Base-by-base conservation (phyloP, 2,888 invertebrate species). In the Craniophora ligustri region DNA sequence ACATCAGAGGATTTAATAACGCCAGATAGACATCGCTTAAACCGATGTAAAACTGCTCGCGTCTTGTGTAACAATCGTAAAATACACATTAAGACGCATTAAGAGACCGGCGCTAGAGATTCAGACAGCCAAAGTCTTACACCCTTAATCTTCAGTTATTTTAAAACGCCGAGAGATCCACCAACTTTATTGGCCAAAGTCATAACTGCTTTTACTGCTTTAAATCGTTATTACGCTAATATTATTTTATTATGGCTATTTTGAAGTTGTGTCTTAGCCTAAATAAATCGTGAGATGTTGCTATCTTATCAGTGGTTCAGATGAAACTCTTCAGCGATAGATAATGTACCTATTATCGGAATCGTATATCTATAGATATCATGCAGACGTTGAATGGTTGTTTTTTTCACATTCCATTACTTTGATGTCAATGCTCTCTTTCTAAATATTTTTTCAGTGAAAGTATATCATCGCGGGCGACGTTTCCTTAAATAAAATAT, bases 51-150 rank as follows among this genome's bases (percentile, higher is more conserved):
- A 91, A 92, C 86, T 87, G 89, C 86, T 84, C 84, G 84, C 86
- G 81, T 90, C 89, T 92, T 92, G 89, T 91, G 92, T 89, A 92
- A 92, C 89, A 87, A 88, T 89, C 92, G 89, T 93, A 93, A 93
- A 93, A 92, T 91, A 83, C 89, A 89, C 92, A 92, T 92, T 93
- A 93, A 91, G 90, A 85, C 84, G 92, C 93, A 92, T 92, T 92
- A 92, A 89, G 85, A 87, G 81, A 82, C 81, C 78, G 72, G 73
- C 79, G 84, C 79, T 84, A 81, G 84, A 82, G 85, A 84, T 82
- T 80, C 84, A 76, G 75, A 78, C 78, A 78, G 80, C 84, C 83
- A 84, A 76, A 86, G 84, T 84, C 86, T 89, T 85, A 66, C 84
- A 88, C 85, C 87, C 89, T 86, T 90, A 92, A 92, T 92, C 92